Evolutionary conservation across 1,140 invertebrate species (phyloP).

Genomic region (Nasonia vitripennis): DNA sequence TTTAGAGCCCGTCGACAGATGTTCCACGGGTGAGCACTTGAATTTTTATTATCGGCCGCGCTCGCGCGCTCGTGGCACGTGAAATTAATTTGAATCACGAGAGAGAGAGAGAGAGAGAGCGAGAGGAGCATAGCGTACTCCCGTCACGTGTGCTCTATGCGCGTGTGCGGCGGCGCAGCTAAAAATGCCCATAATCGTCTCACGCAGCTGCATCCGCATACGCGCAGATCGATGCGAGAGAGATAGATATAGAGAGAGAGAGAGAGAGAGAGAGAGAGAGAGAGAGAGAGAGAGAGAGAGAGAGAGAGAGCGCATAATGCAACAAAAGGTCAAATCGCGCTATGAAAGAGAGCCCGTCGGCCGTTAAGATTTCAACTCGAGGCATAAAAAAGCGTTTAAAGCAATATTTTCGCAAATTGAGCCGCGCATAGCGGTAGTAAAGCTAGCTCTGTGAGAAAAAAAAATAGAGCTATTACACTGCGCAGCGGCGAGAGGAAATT

Average conservation of each 20-base stretch:
- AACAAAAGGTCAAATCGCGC: not conserved
- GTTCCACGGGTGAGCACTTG: not conserved
- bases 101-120: not conserved
- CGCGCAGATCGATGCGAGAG: not conserved
- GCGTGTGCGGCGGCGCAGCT: not conserved
- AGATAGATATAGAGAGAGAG: not conserved
- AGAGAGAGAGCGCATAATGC: not conserved
- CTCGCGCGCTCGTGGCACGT: not conserved
- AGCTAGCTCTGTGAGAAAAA: not conserved
- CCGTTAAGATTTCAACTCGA: conserved; percentile 17
- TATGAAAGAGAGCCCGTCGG: too few relatives aligned
- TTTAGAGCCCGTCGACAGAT: conserved; percentile 13
- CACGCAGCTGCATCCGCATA: not conserved
- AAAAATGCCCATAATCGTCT: conserved; percentile 15
- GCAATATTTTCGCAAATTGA: conserved; percentile 11
- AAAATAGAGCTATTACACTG: not conserved
- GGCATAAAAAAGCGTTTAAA: conserved; percentile 7
- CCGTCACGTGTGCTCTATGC: conserved; percentile 16
- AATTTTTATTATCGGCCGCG: conserved; percentile 22
- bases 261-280: not conserved
- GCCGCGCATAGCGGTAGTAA: not conserved
- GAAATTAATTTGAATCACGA: conserved; percentile 14
- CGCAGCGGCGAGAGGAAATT: not conserved
- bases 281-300: not conserved
- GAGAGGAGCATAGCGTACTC: conserved; percentile 1